Percentiles rank a stretch among this genome's conserved stretches.
Evolutionary conservation across 2,113 vertebrate species (phyloP).

Genomic region (Hippocampus guttulatus): DNA sequence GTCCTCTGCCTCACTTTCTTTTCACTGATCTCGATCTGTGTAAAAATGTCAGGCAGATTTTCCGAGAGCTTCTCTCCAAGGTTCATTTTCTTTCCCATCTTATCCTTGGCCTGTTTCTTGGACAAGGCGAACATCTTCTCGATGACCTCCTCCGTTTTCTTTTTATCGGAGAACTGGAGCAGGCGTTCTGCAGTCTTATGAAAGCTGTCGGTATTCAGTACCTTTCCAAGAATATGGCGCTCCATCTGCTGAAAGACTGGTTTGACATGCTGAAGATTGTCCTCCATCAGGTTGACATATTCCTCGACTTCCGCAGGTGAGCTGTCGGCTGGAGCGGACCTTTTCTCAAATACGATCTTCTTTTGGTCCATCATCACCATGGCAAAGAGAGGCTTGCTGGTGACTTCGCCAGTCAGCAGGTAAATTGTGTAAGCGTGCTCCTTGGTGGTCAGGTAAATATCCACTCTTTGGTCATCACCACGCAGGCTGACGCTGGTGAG

Average conservation of each 20-base stretch:
- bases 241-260: conserved; percentile 93
- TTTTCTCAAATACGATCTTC: conserved; percentile 86
- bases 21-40: conserved; percentile 89
- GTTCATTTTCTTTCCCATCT: conserved; percentile 73
- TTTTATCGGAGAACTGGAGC: conserved; percentile 87
- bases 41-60: conserved; percentile 86
- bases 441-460: conserved; percentile 81
- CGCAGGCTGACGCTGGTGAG: conserved; percentile 87
- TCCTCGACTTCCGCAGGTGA: conserved; percentile 78
- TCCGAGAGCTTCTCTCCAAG: conserved; percentile 82
- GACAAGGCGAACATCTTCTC: conserved; percentile 87
- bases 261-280: conserved; percentile 86
- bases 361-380: conserved; percentile 82
- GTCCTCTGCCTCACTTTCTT: conserved; percentile 83
- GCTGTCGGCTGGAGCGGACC: conserved; percentile 54
- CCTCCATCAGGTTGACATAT: conserved; percentile 80
- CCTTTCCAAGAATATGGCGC: conserved; percentile 85
- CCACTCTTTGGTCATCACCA: conserved; percentile 80
- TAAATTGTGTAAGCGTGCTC: conserved; percentile 84
- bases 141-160: conserved; percentile 83
- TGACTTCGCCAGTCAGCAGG: conserved; percentile 78
- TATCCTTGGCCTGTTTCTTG: conserved; percentile 74
- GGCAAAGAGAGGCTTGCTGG: conserved; percentile 78
- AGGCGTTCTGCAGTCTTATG: conserved; percentile 86
- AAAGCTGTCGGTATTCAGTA: conserved; percentile 84